Evolutionary conservation across 2,113 vertebrate species (phyloP).

Genomic region (Vombatus ursinus): DNA sequence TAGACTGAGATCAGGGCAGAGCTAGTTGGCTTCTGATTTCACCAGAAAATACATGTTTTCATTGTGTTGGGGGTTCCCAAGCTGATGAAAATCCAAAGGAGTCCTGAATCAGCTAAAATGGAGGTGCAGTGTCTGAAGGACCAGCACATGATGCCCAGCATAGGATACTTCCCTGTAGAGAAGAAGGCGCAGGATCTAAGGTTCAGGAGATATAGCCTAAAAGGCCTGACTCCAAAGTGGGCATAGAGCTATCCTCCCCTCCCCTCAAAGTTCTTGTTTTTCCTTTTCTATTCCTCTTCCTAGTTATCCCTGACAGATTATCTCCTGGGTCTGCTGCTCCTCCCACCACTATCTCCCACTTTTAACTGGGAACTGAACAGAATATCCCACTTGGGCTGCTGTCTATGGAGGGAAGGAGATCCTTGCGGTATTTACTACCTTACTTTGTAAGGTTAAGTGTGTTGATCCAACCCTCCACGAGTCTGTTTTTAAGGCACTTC

Average conservation of each 20-base stretch:
- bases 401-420: background rate
- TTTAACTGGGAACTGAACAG: background rate
- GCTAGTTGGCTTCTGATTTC: conserved; percentile 27
- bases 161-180: background rate
- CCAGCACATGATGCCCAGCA: background rate
- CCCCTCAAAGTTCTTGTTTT: background rate
- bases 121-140: background rate
- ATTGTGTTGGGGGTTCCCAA: background rate
- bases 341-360: background rate
- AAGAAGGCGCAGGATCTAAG: background rate
- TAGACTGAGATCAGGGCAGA: background rate
- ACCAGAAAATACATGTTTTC: background rate
- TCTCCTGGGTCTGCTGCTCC: background rate
- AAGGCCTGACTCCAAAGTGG: background rate
- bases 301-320: background rate
- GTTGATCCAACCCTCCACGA: background rate
- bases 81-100: conserved; percentile 47
- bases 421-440: background rate
- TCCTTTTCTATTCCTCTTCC: background rate
- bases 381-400: background rate
- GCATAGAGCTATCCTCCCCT: background rate
- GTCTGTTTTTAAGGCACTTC: background rate
- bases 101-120: fast-evolving
- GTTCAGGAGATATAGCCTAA: background rate
- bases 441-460: background rate